phyloP scores from a whole-genome alignment of 1,140 invertebrate genomes.

The Aphelinus atriplicis region DNA sequence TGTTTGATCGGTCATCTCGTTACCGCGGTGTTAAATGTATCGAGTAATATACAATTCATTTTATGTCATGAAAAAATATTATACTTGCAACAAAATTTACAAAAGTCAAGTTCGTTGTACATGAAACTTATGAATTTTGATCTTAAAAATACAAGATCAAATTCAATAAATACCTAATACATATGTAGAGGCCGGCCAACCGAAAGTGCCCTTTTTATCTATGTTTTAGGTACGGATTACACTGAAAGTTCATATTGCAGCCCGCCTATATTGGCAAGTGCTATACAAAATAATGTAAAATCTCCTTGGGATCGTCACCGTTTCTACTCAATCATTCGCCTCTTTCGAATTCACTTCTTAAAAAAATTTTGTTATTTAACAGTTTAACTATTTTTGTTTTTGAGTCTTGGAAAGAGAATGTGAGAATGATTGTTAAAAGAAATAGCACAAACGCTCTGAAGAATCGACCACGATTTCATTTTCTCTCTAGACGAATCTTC shows the following conservation, averaged over 20 bases:
- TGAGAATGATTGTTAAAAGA: slow-evolving; percentile 3
- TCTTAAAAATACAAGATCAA: background rate
- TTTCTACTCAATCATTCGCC: slow-evolving; percentile 15
- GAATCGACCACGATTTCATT: slow-evolving; percentile 10
- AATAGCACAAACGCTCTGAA: slow-evolving; percentile 21
- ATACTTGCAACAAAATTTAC: no score
- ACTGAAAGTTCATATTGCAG: slow-evolving; percentile 57
- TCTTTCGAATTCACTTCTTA: background rate
- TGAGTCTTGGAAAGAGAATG: background rate
- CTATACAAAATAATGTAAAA: slow-evolving; percentile 10
- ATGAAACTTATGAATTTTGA: no score
- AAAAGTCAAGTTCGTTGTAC: no score
- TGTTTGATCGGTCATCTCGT: no score
- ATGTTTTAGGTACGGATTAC: slow-evolving; percentile 66
- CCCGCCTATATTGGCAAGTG: slow-evolving; percentile 52
- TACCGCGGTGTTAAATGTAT: no score
- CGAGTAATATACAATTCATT: no score
- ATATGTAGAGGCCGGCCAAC: slow-evolving; percentile 56
- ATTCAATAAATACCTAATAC: background rate
- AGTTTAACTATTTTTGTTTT: no score
- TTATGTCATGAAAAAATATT: no score
- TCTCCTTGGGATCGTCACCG: slow-evolving; percentile 34
- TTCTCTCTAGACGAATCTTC: slow-evolving; percentile 15
- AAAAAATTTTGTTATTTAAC: background rate
- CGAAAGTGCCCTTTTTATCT: slow-evolving; percentile 60